Evolutionary conservation across 64 coral and sea anemone genomes (phyloP).

Genomic region (Pocillopora damicornis): DNA sequence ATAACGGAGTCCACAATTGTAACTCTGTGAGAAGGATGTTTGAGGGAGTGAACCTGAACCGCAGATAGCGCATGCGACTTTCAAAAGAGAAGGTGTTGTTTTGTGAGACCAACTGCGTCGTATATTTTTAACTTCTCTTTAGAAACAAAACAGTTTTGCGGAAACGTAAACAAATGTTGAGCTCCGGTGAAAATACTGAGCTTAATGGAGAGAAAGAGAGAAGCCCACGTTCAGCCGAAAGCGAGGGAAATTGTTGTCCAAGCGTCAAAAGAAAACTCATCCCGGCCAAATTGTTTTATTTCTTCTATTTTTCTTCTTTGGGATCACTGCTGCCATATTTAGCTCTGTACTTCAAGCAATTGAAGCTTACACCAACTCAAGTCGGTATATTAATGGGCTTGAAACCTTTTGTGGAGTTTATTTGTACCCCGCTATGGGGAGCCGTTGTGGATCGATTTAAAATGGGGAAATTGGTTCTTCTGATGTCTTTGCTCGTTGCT

Average conservation of each 20-base stretch:
- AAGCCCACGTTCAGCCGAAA: not conserved
- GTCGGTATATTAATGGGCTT: constrained; percentile 66
- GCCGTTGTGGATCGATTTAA: constrained; percentile 55
- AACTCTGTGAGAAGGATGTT: not conserved
- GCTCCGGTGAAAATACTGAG: not conserved
- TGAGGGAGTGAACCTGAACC: not conserved
- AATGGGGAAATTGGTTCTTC: constrained; percentile 37
- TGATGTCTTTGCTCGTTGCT: constrained; percentile 22
- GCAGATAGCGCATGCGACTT: not conserved
- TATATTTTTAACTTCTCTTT: not conserved
- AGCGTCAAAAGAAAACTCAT: constrained; percentile 35
- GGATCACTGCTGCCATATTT: constrained; percentile 57
- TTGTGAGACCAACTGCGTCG: not conserved
- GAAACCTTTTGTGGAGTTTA: constrained; percentile 61
- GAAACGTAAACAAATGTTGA: not conserved
- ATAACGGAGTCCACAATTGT: not conserved
- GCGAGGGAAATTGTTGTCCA: constrained; percentile 21
- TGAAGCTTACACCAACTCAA: constrained; percentile 42
- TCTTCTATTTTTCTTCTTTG: constrained; percentile 67
- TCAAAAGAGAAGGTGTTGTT: not conserved
- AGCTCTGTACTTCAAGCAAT: constrained; percentile 64
- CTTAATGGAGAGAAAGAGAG: not conserved
- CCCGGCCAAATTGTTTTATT: constrained; percentile 53
- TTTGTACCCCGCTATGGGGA: constrained; percentile 53
- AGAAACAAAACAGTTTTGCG: not conserved